Base-by-base conservation (phyloP, 2,888 invertebrate genomes). In the Iselma pallidipennis region DNA sequence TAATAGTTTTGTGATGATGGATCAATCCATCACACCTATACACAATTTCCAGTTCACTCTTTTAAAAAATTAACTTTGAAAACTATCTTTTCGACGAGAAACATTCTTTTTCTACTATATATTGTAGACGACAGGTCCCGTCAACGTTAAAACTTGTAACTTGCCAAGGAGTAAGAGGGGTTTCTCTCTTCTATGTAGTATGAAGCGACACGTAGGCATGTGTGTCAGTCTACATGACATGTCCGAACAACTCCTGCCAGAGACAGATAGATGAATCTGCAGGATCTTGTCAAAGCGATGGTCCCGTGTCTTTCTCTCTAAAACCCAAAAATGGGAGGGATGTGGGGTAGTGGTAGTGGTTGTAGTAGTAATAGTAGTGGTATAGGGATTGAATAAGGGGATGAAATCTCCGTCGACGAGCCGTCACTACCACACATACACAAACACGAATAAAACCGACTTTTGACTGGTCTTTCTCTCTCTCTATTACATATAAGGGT, bases 241-340 rank as follows among this genome's bases (percentile, higher is more conserved):
- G 67, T 71, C 66, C 68, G 64, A 67, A 68, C 66, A 61, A 58
- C 68, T 67, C 65, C 71, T 72, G 69, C 68, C 66, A 70, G 64
- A 63, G 72, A 71, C 71, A 70, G 69, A 68, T 68, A 72, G 71
- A 72, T 71, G 72, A 70, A 73, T 71, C 72, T 71, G 71, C 71
- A 67, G 71, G 70, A 67, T 70, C 71, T 66, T 67, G 64, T 69
- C 63, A 65, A 65, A 19, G 6, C 66, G 63, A 49, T 53, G 56
- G 61, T 58, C 57, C 59, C 57, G 52, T 59, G 57, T 59, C 66
- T 64, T 51, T 49, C 48, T 59, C 64, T 61, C 54, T 9, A 16
- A 42, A 42, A 42, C 2, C 6, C 19, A 37, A 37, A 37, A 37
- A 37, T 2, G 4, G 37, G 16, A 16, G 37, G 37, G 37, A 37